Conservation (phyloP, 1,140 invertebrate species). For the Akabosia matsudoensis region DNA sequence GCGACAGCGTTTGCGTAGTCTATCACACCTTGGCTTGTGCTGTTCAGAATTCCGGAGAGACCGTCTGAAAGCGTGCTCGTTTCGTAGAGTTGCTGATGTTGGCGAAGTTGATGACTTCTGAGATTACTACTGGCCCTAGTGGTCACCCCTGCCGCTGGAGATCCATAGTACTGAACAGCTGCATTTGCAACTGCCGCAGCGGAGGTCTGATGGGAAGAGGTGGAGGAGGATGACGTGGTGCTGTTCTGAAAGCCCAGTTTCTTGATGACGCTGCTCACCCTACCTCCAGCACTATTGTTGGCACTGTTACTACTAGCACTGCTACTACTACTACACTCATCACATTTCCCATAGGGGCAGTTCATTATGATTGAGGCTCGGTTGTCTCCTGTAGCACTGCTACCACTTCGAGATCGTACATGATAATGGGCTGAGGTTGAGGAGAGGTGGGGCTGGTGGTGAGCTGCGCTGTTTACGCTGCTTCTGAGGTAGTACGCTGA, state of each 20-base stretch:
- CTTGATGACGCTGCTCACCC: slow-evolving; percentile 13
- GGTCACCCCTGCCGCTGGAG: slow-evolving; percentile 8
- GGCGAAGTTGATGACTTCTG: neutral
- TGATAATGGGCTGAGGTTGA: slow-evolving; percentile 19
- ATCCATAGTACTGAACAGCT: slow-evolving; percentile 1
- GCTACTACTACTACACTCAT: slow-evolving; percentile 36
- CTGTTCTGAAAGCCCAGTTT: slow-evolving; percentile 8
- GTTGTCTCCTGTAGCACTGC: neutral
- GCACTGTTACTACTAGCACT: slow-evolving; percentile 21
- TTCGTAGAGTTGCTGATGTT: slow-evolving; percentile 2
- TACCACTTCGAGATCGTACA: slow-evolving; percentile 35
- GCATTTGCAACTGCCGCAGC: neutral
- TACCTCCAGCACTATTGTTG: neutral
- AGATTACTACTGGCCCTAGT: slow-evolving; percentile 16
- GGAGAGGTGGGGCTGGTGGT: slow-evolving; percentile 16
- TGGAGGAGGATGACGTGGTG: neutral
- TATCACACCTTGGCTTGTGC: slow-evolving; percentile 12
- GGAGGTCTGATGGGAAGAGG: neutral
- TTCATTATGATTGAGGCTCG: slow-evolving; percentile 25
- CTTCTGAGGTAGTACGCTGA: slow-evolving; percentile 18
- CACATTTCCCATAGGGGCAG: slow-evolving; percentile 41
- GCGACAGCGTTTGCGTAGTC: slow-evolving; percentile 8
- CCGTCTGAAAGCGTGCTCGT: neutral
- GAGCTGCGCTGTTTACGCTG: slow-evolving; percentile 20
- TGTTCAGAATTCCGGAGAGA: slow-evolving; percentile 1